phyloP scores from a whole-genome alignment of 2,888 invertebrate species.

The Germaria angustata region DNA sequence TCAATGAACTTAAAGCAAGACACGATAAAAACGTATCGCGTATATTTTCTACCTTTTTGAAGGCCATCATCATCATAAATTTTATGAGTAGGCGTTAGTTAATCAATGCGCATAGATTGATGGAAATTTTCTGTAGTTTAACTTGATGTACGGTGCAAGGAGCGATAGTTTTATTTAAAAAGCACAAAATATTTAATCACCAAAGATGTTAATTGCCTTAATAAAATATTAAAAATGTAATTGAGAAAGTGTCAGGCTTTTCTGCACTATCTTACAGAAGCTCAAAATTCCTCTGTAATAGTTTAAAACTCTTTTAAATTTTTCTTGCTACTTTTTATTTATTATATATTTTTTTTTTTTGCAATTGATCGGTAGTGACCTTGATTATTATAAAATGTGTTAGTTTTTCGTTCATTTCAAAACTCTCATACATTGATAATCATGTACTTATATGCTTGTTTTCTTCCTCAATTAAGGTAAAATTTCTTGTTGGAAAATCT shows the following conservation, averaged over 20 bases:
- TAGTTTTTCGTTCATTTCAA: neutral
- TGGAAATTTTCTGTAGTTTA: conserved; percentile 33
- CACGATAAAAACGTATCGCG: neutral
- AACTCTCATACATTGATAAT: neutral
- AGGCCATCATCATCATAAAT: conserved; percentile 59
- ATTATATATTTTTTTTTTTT: too few relatives aligned
- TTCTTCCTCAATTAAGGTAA: conserved; percentile 48
- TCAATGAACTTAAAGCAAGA: conserved; percentile 52
- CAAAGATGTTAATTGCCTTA: neutral
- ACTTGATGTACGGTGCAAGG: neutral
- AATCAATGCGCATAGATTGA: conserved; percentile 53
- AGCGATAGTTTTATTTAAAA: neutral
- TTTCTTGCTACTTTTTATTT: too few relatives aligned
- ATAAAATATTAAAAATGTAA: neutral
- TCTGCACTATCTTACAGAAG: too few relatives aligned
- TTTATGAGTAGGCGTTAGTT: conserved; percentile 60
- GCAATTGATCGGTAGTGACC: too few relatives aligned
- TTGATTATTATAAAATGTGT: neutral
- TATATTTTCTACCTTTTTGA: conserved; percentile 31
- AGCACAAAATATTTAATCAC: neutral
- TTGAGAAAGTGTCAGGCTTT: too few relatives aligned
- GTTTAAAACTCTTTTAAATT: too few relatives aligned
- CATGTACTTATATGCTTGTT: too few relatives aligned
- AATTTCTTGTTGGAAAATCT: conserved; percentile 31
- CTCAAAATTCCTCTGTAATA: too few relatives aligned